Evolutionary conservation across 2,888 invertebrate species (phyloP), one percentile per base, ranked within the genome.

Genomic region (Tineola bisselliella): DNA sequence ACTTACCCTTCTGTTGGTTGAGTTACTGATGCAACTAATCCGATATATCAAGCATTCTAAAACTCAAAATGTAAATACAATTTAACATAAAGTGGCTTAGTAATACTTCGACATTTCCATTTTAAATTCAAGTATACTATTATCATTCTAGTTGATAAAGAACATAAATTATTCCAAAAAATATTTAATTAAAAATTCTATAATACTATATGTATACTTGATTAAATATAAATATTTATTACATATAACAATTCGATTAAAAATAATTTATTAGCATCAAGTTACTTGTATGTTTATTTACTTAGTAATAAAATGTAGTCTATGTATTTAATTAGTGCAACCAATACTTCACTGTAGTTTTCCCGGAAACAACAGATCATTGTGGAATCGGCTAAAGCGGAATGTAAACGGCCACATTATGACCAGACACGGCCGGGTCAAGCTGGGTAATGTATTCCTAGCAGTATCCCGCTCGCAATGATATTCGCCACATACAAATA

Each of bases 401-500:
- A 58, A 58, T 58, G 58, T 58, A 58, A 58, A 58, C 58, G 33
- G 33, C 19, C 58, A 72, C 69, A 77, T 79, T 79, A 79, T 79
- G 79, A 78, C 70, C 62, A 66, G 69, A 70, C 79, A 79, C 77
- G 79, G 67, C 2, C 72, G 74, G 79, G 77, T 78, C 79, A 77
- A 54, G 73, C 74, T 66, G 65, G 61, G 67, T 79, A 79, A 79
- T 79, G 74, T 78, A 79, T 79, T 78, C 80, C 73, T 44, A 19
- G 30, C 59, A 33, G 43, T 59, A 11, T 33, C 57, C 54, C 48
- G 54, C 54, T 54, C 17, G 48, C 2, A 48, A 48, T 17, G 54
- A 54, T 18, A 54, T 18, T 18, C 54, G 12, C 54, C 48, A 48
- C 48, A 48, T 48, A 48, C 48, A 48, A 48, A 48, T 48, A 48